Percentiles rank a stretch among this genome's conserved stretches.
Conservation (phyloP, 2,888 invertebrate genomes). For the Anthrax anthrax region DNA sequence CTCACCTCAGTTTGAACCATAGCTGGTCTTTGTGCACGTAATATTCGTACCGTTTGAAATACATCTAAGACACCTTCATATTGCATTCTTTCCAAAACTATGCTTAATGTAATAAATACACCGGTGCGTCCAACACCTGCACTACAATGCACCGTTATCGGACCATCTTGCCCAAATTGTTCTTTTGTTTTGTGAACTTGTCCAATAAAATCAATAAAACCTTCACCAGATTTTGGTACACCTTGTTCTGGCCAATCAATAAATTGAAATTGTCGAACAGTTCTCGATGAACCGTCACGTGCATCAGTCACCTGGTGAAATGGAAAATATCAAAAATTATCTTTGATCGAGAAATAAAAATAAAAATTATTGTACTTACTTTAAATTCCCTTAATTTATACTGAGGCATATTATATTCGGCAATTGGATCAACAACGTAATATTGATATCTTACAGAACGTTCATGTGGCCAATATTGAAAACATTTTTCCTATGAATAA, state of each 20-base stretch:
- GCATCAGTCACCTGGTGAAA: constrained; percentile 72
- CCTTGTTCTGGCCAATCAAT: constrained; percentile 95
- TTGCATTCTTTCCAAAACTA: constrained; percentile 96
- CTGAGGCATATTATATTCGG: constrained; percentile 99
- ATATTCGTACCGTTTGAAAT: constrained; percentile 96
- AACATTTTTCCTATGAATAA: constrained; percentile 80
- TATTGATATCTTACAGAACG: constrained; percentile 93
- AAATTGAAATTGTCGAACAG: constrained; percentile 92
- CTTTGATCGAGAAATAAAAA: background rate
- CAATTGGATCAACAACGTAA: constrained; percentile 97
- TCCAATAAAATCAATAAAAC: constrained; percentile 98
- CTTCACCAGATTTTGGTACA: constrained; percentile 95
- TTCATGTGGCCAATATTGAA: constrained; percentile 99
- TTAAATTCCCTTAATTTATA: constrained; percentile 98
- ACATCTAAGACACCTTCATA: constrained; percentile 98
- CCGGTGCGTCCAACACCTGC: constrained; percentile 98
- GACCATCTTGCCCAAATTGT: constrained; percentile 98
- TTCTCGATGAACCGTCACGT: constrained; percentile 89
- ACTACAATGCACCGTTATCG: constrained; percentile 97
- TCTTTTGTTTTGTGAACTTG: constrained; percentile 99
- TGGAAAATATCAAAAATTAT: background rate
- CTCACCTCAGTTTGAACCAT: constrained; percentile 99
- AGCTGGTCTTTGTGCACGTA: constrained; percentile 94
- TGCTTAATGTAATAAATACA: constrained; percentile 94
- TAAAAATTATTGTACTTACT: constrained; percentile 28